Conservation (phyloP, 2,797 vertebrate genomes). For the Etheostoma nigrum region DNA sequence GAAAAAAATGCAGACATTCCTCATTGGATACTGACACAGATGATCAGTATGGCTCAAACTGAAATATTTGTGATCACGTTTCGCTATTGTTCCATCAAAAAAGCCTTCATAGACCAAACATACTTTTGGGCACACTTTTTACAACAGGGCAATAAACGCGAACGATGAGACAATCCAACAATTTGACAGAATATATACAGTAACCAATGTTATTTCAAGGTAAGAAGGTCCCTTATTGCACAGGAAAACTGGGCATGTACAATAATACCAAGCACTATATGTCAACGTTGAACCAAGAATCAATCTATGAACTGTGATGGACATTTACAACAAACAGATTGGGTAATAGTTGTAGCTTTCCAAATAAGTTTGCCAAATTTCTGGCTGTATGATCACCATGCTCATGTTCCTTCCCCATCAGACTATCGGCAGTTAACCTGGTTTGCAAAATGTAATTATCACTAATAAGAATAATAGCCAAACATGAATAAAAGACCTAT, state of each 20-base stretch:
- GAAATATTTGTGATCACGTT: background rate
- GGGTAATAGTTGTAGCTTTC: background rate
- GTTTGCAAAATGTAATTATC: background rate
- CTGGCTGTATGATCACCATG: background rate
- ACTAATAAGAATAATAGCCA: background rate
- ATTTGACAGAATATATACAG: background rate
- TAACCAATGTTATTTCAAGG: background rate
- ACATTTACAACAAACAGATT: background rate
- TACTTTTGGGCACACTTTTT: background rate
- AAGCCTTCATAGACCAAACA: background rate
- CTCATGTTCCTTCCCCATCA: background rate
- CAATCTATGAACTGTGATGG: background rate
- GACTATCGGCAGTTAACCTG: background rate
- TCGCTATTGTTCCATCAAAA: background rate
- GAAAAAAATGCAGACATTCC: conserved; percentile 2
- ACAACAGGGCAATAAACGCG: background rate
- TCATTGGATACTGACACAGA: conserved; percentile 13
- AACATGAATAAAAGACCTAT: background rate
- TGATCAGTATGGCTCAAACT: background rate
- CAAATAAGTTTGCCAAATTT: background rate
- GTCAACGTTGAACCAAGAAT: background rate
- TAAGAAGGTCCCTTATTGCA: background rate
- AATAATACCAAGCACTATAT: too few species aligned
- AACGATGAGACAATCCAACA: background rate
- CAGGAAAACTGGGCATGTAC: background rate